Conservation (phyloP, 2,888 invertebrate genomes). For the Terebella lapidaria region DNA sequence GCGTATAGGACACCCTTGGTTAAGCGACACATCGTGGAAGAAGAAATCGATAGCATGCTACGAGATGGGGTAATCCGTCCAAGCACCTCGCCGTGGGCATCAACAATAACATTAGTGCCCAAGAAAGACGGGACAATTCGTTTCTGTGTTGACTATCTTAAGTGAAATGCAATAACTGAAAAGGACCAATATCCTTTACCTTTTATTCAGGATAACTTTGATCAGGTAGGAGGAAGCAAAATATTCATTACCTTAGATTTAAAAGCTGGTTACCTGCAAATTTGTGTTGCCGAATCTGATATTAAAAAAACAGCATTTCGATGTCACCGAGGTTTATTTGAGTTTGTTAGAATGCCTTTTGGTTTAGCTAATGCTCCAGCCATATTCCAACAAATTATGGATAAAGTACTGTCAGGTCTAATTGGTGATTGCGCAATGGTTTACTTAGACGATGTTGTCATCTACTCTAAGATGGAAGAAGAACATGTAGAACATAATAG, state of each 20-base stretch:
- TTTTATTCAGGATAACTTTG: conserved; percentile 12
- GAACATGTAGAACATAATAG: background rate
- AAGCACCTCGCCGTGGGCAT: conserved; percentile 3
- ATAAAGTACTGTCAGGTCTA: background rate
- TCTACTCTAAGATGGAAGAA: background rate
- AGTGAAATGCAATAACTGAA: conserved; percentile 6
- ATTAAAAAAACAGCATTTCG: conserved; percentile 10
- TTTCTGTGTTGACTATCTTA: conserved; percentile 14
- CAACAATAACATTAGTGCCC: conserved; percentile 7
- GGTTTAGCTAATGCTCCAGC: conserved; percentile 12
- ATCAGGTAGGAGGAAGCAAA: background rate
- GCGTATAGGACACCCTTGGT: conserved; percentile 8
- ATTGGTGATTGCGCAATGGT: conserved; percentile 1
- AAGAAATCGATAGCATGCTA: conserved; percentile 9
- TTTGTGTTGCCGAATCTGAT: background rate
- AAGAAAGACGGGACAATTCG: conserved; percentile 14
- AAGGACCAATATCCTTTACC: conserved; percentile 10
- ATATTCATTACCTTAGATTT: conserved; percentile 8
- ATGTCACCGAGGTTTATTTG: conserved; percentile 8
- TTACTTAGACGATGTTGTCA: conserved; percentile 9
- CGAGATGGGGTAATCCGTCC: conserved; percentile 5
- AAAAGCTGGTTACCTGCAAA: conserved; percentile 7
- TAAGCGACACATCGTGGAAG: conserved; percentile 8
- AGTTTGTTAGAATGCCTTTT: conserved; percentile 11
- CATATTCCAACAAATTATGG: conserved; percentile 8